These are phyloP conservation scores for Sycophila texana DNA, from an alignment of 2,888 invertebrate genomes.

Conservation along the genomic window DNA sequence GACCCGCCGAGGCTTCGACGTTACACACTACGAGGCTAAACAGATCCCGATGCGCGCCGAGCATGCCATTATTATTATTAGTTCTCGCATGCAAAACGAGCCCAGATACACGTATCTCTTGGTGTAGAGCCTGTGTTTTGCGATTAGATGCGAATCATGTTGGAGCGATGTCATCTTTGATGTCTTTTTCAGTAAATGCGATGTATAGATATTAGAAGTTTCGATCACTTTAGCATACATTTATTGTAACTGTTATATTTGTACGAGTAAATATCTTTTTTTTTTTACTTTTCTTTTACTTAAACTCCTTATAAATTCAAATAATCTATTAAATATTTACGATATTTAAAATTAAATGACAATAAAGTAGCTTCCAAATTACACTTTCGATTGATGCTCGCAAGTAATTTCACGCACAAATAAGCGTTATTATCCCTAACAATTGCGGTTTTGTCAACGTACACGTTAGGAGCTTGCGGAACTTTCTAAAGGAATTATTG, in stretches of 20 bases:
- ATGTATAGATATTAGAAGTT: too few species aligned
- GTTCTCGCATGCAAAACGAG: slow-evolving; percentile 39
- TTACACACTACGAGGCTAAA: slow-evolving; percentile 15
- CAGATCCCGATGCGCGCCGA: slow-evolving; percentile 37
- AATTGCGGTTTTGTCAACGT: slow-evolving; percentile 26
- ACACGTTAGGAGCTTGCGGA: not conserved
- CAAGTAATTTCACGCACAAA: not conserved
- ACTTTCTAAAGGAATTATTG: slow-evolving; percentile 18
- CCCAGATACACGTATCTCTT: slow-evolving; percentile 12
- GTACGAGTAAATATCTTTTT: too few species aligned
- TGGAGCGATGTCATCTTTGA: too few species aligned
- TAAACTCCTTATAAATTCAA: too few species aligned
- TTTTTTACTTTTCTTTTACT: too few species aligned
- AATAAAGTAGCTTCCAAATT: not conserved
- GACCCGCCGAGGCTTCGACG: slow-evolving; percentile 10
- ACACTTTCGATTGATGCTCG: slow-evolving; percentile 31
- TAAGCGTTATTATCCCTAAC: slow-evolving; percentile 2
- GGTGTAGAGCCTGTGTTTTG: not conserved
- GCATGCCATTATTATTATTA: slow-evolving; percentile 47
- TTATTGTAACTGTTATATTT: too few species aligned
- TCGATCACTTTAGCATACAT: too few species aligned
- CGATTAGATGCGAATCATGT: too few species aligned
- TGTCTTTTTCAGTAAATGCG: too few species aligned
- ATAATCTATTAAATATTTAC: too few species aligned
- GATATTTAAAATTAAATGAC: not conserved